A percentile compares a stretch with the other conserved stretches of the same genome.
Evolutionary conservation across 1,140 invertebrate species (phyloP).

Genomic region (Phymastichus coffea): DNA sequence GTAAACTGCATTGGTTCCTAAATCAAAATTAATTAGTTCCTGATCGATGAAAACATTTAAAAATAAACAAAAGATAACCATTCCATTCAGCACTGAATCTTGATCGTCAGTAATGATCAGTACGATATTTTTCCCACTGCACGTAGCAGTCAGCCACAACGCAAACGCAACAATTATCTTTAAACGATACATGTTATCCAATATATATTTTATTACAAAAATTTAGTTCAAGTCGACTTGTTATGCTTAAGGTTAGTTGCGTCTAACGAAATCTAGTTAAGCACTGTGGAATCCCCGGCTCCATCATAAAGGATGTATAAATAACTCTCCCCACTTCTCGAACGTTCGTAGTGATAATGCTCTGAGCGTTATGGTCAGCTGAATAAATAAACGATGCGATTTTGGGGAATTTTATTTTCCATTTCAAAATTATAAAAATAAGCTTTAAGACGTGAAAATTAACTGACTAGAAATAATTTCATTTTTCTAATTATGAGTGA

Average conservation of each 20-base stretch:
- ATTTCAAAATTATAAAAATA: too few relatives aligned
- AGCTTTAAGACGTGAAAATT: too few relatives aligned
- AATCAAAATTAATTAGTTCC: slow-evolving; percentile 42
- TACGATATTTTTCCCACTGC: slow-evolving; percentile 65
- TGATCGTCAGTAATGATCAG: slow-evolving; percentile 85
- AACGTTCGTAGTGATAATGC: too few relatives aligned
- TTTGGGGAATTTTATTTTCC: too few relatives aligned
- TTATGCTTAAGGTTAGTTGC: too few relatives aligned
- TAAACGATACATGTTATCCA: not conserved
- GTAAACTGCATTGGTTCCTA: slow-evolving; percentile 70
- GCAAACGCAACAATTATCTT: not conserved
- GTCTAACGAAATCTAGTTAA: too few relatives aligned
- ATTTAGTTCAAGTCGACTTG: too few relatives aligned
- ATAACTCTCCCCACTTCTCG: slow-evolving; percentile 9
- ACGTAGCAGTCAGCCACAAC: not conserved
- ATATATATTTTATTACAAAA: not conserved
- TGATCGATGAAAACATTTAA: slow-evolving; percentile 3
- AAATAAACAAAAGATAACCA: slow-evolving; percentile 55
- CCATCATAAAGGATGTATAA: slow-evolving; percentile 1
- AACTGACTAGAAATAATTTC: too few relatives aligned
- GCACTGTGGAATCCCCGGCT: not conserved
- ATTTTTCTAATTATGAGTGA: too few relatives aligned
- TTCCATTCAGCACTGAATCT: slow-evolving; percentile 73
- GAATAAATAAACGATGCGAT: too few relatives aligned
- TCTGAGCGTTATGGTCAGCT: too few relatives aligned